Evolutionary conservation across 2,113 vertebrate species (phyloP).

Genomic region (Pygoscelis antarcticus): DNA sequence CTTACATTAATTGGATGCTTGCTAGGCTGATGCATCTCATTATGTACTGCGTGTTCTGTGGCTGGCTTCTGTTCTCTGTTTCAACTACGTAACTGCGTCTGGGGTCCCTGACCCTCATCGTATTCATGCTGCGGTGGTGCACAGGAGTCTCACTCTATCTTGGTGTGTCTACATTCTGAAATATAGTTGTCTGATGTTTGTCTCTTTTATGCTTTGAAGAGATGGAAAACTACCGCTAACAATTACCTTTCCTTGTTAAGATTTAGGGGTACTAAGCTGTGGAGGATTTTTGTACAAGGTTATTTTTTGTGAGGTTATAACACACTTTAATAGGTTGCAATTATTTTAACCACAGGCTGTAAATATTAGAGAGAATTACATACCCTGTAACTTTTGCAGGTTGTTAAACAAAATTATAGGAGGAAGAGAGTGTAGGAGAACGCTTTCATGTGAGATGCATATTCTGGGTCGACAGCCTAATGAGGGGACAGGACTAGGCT

Average conservation of each 20-base stretch:
- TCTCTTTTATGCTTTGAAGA: neutral
- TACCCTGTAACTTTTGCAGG: neutral
- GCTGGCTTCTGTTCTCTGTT: neutral
- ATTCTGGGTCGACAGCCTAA: neutral
- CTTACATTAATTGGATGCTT: neutral
- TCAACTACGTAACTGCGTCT: neutral
- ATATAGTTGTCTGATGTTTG: neutral
- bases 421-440: neutral
- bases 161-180: neutral
- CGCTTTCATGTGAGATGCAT: neutral
- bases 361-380: constrained; percentile 46
- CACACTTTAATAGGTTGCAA: constrained; percentile 46
- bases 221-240: neutral
- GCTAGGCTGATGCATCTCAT: neutral
- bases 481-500: neutral
- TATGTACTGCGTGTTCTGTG: rapidly evolving
- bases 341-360: constrained; percentile 48
- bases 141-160: neutral
- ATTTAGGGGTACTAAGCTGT: neutral
- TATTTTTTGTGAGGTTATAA: constrained; percentile 40
- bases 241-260: constrained; percentile 9
- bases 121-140: neutral
- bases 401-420: constrained; percentile 45
- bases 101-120: neutral
- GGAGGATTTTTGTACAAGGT: constrained; percentile 26